Evolutionary conservation across 2,797 vertebrate species (phyloP).

Genomic region (Cossypha heuglini): DNA sequence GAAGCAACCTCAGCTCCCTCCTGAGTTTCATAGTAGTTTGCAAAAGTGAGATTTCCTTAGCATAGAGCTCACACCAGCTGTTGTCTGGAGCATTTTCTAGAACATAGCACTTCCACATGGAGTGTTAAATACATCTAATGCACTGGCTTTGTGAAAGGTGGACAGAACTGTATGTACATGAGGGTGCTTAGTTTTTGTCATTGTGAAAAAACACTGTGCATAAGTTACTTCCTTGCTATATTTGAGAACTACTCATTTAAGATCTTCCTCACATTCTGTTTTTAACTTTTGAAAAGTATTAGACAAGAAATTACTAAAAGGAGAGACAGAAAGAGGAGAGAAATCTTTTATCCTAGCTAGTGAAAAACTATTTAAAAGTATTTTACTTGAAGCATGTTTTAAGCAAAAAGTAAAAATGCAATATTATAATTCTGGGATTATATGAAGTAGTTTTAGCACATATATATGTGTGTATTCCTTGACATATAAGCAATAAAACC

Average conservation of each 20-base stretch:
- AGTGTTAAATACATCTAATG: neutral
- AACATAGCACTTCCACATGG: neutral
- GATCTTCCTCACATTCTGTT: neutral
- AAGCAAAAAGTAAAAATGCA: neutral
- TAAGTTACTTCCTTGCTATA: neutral
- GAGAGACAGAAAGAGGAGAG: neutral
- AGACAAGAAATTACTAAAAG: neutral
- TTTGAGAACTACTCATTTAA: neutral
- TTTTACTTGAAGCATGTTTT: neutral
- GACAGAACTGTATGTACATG: neutral
- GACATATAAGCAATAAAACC: neutral
- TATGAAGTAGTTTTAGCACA: neutral
- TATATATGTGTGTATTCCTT: neutral
- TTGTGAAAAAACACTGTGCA: neutral
- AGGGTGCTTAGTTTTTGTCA: neutral
- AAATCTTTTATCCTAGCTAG: neutral
- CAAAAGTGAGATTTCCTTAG: neutral
- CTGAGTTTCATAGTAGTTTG: neutral
- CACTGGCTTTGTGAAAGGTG: neutral
- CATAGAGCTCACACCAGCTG: neutral
- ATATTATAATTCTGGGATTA: neutral
- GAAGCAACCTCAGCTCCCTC: neutral
- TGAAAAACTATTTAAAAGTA: neutral
- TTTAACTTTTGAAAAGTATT: neutral
- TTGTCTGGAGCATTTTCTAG: neutral